A percentile compares a stretch with the other conserved stretches of the same genome.
These are phyloP conservation scores for Sphinx pinastri DNA, from an alignment of 2,888 invertebrate genomes.

Conservation along the genomic window DNA sequence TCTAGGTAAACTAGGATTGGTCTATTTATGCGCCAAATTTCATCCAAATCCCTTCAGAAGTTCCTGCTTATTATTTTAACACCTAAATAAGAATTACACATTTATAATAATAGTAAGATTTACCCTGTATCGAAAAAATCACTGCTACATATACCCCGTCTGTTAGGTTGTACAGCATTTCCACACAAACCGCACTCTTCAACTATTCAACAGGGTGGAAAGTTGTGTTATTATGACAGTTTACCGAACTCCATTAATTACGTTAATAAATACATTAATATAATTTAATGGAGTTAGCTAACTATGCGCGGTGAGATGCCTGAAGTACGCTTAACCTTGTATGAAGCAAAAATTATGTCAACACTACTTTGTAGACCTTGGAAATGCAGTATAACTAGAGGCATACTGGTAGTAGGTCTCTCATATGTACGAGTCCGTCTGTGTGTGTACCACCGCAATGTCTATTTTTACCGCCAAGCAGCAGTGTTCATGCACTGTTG, in stretches of 20 bases:
- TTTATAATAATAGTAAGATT: too few species aligned
- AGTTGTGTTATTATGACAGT: conserved; percentile 62
- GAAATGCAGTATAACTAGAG: neutral
- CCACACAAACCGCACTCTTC: conserved; percentile 47
- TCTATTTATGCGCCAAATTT: too few species aligned
- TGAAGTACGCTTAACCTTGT: conserved; percentile 21
- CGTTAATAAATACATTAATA: conserved; percentile 73
- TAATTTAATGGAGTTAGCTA: conserved; percentile 69
- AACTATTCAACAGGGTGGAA: conserved; percentile 50
- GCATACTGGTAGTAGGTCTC: too few species aligned
- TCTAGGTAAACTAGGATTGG: too few species aligned
- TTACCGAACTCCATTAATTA: conserved; percentile 74
- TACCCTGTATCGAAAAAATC: neutral
- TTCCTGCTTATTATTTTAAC: too few species aligned
- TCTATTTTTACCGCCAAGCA: too few species aligned
- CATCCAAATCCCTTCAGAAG: too few species aligned
- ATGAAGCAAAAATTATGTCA: neutral
- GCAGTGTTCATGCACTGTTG: too few species aligned
- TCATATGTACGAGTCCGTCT: too few species aligned
- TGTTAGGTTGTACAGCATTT: conserved; percentile 7
- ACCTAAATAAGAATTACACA: too few species aligned
- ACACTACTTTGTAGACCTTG: neutral
- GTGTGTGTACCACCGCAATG: too few species aligned
- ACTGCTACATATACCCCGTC: neutral
- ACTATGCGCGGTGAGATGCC: conserved; percentile 52